Evolutionary conservation across 2,888 invertebrate genomes (phyloP).

Genomic region (Drosophila rellima): DNA sequence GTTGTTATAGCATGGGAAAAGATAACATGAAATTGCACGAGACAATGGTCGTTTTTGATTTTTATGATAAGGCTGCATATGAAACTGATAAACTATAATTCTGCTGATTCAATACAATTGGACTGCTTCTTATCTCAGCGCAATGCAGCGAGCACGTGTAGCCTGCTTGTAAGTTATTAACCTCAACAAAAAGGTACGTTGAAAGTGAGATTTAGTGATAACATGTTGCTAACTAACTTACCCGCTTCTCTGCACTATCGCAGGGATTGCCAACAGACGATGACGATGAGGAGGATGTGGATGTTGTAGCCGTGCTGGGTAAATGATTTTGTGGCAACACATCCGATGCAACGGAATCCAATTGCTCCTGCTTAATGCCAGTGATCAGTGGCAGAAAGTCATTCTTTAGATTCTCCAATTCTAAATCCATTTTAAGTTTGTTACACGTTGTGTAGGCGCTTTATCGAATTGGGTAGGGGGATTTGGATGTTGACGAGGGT

Average conservation of each 20-base stretch:
- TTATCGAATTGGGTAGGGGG: slow-evolving; percentile 9
- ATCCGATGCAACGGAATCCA: slow-evolving; percentile 81
- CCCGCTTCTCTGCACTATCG: slow-evolving; percentile 86
- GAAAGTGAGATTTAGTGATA: slow-evolving; percentile 31
- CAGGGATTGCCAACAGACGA: slow-evolving; percentile 85
- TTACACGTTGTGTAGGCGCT: slow-evolving; percentile 19
- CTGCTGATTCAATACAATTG: slow-evolving; percentile 30
- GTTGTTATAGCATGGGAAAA: slow-evolving; percentile 64
- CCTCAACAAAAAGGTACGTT: slow-evolving; percentile 36
- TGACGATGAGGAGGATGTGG: slow-evolving; percentile 76
- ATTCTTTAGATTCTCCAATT: slow-evolving; percentile 84
- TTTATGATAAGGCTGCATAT: slow-evolving; percentile 24
- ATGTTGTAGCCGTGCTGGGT: slow-evolving; percentile 69
- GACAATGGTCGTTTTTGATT: slow-evolving; percentile 39
- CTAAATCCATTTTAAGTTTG: slow-evolving; percentile 83
- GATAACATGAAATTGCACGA: slow-evolving; percentile 71
- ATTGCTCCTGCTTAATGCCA: slow-evolving; percentile 85
- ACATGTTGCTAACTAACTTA: slow-evolving; percentile 69
- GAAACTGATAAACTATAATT: slow-evolving; percentile 30
- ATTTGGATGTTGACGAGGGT: slow-evolving; percentile 3
- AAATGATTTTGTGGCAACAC: slow-evolving; percentile 73
- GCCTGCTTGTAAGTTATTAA: slow-evolving; percentile 34
- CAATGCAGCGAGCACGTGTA: slow-evolving; percentile 54
- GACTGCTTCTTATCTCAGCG: slow-evolving; percentile 35
- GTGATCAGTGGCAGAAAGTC: slow-evolving; percentile 85